phyloP scores from a whole-genome alignment of 2,113 vertebrate genomes.

The Natator depressus region DNA sequence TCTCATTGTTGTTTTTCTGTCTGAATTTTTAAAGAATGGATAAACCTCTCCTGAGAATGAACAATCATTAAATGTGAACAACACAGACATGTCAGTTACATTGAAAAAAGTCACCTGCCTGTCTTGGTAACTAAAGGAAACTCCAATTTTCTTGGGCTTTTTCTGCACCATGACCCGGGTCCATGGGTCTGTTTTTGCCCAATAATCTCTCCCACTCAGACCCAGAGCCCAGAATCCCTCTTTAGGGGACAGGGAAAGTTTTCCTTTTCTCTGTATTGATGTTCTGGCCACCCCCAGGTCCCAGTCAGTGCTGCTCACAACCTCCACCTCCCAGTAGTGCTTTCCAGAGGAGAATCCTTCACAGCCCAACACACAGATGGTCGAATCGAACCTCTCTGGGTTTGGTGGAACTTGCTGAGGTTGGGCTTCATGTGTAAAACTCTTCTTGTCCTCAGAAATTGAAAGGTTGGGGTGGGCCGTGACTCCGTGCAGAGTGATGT shows the following conservation, averaged over 20 bases:
- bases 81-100: too few species aligned
- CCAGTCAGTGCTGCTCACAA: not conserved
- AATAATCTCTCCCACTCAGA: not conserved
- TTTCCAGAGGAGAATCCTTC: not conserved
- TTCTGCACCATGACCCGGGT: not conserved
- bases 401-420: too few species aligned
- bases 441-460: too few species aligned
- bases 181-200: not conserved
- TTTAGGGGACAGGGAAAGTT: not conserved
- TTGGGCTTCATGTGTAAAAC: too few species aligned
- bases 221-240: not conserved
- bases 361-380: not conserved
- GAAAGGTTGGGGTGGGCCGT: too few species aligned
- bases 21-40: too few species aligned
- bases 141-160: not conserved
- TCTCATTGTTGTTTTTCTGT: too few species aligned
- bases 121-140: not conserved
- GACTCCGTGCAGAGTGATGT: too few species aligned
- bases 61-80: too few species aligned
- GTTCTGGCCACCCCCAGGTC: not conserved
- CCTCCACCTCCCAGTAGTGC: not conserved
- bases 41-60: too few species aligned
- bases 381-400: not conserved
- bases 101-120: too few species aligned
- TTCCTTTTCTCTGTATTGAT: not conserved